Evolutionary conservation across 2,113 vertebrate genomes (phyloP).

Genomic region (Mormoops blainvillei): DNA sequence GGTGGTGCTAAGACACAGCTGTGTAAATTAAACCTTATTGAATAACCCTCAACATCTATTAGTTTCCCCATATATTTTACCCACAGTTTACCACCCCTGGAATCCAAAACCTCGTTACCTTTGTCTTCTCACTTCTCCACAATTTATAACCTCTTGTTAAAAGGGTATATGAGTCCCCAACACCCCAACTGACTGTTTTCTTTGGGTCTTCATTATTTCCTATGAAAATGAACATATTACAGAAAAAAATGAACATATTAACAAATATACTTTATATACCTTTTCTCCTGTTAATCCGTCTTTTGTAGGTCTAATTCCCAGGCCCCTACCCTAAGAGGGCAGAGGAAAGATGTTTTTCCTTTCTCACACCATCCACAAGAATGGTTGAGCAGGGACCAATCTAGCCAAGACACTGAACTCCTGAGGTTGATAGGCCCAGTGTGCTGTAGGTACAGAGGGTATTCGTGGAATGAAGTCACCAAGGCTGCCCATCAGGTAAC

Average conservation of each 20-base stretch:
- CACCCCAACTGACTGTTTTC: neutral
- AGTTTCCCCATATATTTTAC: neutral
- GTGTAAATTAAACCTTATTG: accelerated
- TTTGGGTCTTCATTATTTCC: neutral
- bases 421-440: neutral
- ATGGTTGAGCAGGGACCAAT: neutral
- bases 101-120: neutral
- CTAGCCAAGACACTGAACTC: neutral
- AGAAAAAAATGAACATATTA: neutral
- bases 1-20: too few relatives aligned
- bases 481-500: neutral
- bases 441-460: neutral
- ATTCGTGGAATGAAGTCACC: neutral
- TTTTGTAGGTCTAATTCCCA: neutral
- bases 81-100: neutral
- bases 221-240: neutral
- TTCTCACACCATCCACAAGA: neutral
- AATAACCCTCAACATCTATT: neutral
- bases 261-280: neutral
- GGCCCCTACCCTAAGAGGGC: neutral
- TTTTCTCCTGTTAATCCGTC: neutral
- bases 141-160: neutral
- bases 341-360: neutral
- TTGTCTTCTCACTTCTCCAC: neutral
- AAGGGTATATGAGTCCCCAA: too few relatives aligned